These are phyloP conservation scores for Rhabdomys pumilio DNA, from an alignment of 2,797 vertebrate species.

Conservation along the genomic window DNA sequence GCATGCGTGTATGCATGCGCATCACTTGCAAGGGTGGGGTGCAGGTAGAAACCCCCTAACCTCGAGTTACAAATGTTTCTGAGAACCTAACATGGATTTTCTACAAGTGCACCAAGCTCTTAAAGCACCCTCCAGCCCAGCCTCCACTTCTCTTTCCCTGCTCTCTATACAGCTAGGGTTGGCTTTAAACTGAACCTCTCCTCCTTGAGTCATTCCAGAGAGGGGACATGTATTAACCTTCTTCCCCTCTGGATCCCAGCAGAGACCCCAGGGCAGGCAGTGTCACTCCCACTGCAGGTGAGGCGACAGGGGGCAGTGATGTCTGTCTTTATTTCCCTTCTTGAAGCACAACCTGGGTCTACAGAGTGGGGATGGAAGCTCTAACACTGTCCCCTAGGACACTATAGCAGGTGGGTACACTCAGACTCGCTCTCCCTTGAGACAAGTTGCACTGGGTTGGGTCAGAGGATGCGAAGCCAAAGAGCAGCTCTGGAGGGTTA, in stretches of 20 bases:
- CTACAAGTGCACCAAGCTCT: neutral
- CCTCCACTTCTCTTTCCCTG: neutral
- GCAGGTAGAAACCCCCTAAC: neutral
- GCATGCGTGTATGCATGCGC: too few relatives aligned
- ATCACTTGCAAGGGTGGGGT: neutral
- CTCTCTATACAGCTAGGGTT: neutral
- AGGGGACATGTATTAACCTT: neutral
- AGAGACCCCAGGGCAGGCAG: neutral
- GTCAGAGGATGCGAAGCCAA: neutral
- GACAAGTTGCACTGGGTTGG: neutral
- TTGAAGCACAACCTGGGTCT: neutral
- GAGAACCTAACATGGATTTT: neutral
- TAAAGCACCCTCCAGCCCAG: neutral
- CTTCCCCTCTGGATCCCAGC: conserved; percentile 9
- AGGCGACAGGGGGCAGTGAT: neutral
- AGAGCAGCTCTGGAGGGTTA: conserved; percentile 11
- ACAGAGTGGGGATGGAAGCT: too few relatives aligned
- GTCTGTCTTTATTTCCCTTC: neutral
- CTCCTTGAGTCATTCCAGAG: neutral
- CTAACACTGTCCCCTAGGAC: neutral
- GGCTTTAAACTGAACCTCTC: neutral
- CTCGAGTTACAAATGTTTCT: neutral
- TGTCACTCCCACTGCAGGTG: neutral
- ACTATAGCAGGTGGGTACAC: neutral
- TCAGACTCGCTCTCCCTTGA: neutral